Conservation (phyloP, 1,140 invertebrate species). For the Theocolax elegans region DNA sequence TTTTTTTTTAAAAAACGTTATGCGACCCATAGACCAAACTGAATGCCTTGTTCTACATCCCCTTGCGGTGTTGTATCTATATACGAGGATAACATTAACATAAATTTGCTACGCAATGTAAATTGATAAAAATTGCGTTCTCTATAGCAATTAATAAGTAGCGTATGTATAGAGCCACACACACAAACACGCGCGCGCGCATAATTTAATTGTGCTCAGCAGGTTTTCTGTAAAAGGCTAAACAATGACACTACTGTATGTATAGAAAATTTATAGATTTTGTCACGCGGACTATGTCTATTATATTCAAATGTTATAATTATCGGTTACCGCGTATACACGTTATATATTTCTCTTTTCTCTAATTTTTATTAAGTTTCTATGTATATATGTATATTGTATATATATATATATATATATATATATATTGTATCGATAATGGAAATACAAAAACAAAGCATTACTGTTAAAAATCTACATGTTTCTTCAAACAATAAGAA, state of each 20-base stretch:
- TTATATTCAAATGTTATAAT: constrained; percentile 17
- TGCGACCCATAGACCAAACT: not conserved
- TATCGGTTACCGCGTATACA: too few species aligned
- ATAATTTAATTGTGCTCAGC: not conserved
- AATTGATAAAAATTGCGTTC: not conserved
- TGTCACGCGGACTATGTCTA: not conserved
- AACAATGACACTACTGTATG: not conserved
- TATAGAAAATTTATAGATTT: not conserved
- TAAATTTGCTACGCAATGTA: not conserved
- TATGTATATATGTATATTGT: too few species aligned
- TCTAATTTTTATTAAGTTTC: too few species aligned
- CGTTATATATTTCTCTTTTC: too few species aligned
- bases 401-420: too few species aligned
- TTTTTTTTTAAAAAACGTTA: not conserved
- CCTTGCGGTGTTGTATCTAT: not conserved
- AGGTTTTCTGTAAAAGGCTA: not conserved
- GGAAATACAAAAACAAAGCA: too few species aligned
- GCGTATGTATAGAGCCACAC: not conserved
- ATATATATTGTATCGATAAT: too few species aligned
- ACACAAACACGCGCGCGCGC: too few species aligned
- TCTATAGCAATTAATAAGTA: not conserved
- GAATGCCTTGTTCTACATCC: not conserved
- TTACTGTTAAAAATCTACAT: too few species aligned
- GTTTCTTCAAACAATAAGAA: too few species aligned
- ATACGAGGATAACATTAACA: constrained; percentile 1